These are phyloP conservation scores for Peromyscus nudipes DNA, from an alignment of 2,797 vertebrate species.

Conservation along the genomic window DNA sequence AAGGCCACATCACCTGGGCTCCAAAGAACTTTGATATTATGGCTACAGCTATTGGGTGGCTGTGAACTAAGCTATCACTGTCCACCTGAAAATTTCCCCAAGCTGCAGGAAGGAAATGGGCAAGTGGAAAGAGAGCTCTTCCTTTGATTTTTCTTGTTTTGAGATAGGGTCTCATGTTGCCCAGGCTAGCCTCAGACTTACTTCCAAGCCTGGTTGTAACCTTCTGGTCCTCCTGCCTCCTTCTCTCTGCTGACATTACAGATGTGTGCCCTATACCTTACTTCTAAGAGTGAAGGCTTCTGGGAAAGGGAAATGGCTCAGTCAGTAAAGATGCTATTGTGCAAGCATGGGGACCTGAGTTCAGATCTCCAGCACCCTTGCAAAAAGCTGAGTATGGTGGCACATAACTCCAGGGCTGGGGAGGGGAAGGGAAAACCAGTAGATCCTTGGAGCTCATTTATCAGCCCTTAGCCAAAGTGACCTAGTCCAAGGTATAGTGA, in stretches of 20 bases:
- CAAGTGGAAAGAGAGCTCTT: neutral
- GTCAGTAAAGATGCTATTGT: neutral
- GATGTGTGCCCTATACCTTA: neutral
- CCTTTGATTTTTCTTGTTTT: neutral
- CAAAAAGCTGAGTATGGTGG: neutral
- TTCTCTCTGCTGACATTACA: neutral
- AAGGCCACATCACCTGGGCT: neutral
- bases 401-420: neutral
- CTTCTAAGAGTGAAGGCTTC: neutral
- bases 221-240: neutral
- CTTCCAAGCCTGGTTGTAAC: neutral
- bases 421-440: neutral
- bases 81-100: neutral
- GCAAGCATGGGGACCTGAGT: neutral
- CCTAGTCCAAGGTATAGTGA: neutral
- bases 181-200: neutral
- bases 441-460: neutral
- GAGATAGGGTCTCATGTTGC: neutral
- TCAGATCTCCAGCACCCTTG: neutral
- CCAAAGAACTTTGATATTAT: neutral
- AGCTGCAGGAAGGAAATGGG: accelerated
- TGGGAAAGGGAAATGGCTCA: neutral
- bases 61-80: neutral
- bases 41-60: too few relatives aligned
- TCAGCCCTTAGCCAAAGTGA: neutral